phyloP scores from a whole-genome alignment of 2,797 vertebrate genomes.

The Falco concolor region DNA sequence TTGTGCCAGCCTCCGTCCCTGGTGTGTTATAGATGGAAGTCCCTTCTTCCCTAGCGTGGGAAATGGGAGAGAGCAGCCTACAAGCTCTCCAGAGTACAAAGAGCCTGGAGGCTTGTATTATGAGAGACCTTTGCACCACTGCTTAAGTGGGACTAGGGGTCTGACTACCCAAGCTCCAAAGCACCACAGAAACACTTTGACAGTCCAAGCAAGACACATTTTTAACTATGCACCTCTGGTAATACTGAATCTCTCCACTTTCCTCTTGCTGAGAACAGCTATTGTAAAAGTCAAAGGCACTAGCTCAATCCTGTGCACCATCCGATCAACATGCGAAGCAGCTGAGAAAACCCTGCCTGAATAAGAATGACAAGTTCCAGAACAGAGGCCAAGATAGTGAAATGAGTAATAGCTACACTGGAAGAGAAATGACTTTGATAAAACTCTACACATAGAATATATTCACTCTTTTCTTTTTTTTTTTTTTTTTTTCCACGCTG shows the following conservation, averaged over 20 bases:
- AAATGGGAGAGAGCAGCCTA: constrained; percentile 47
- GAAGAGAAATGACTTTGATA: neutral
- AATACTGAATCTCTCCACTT: neutral
- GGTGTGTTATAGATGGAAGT: constrained; percentile 3
- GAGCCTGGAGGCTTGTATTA: constrained; percentile 21
- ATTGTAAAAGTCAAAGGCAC: neutral
- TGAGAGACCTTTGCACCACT: constrained; percentile 41
- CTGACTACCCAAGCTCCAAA: neutral
- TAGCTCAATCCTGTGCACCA: fast-evolving
- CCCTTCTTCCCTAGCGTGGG: constrained; percentile 40
- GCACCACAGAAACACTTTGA: neutral
- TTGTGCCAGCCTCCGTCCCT: neutral
- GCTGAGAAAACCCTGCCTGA: neutral
- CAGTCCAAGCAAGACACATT: neutral
- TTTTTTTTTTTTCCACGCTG: neutral
- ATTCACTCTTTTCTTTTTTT: neutral
- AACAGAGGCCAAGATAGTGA: neutral
- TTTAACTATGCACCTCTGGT: neutral
- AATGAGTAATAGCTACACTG: neutral
- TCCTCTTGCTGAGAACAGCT: neutral
- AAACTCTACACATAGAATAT: neutral
- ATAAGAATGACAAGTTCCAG: constrained; percentile 1
- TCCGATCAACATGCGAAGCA: neutral
- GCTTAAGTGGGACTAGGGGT: constrained; percentile 54
- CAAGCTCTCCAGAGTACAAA: constrained; percentile 65